Evolutionary conservation across 35 echinoderm and acorn worm species (phyloP).

Genomic region (Antedon bifida): DNA sequence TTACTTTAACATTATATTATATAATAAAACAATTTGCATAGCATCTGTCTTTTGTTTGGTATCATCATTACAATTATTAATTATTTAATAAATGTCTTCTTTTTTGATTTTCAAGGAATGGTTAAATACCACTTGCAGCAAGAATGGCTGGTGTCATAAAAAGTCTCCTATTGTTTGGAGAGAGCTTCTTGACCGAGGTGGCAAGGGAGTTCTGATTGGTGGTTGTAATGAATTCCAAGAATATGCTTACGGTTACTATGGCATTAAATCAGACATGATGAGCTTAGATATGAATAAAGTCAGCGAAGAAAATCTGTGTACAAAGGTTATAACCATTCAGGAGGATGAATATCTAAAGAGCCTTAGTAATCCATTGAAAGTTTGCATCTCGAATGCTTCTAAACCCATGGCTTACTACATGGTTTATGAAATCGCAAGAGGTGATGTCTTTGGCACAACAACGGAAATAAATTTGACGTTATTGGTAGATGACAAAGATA

Average conservation of each 20-base stretch:
- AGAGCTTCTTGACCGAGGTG: constrained; percentile 78
- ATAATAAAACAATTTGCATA: too few relatives aligned
- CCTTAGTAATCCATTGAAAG: constrained; percentile 62
- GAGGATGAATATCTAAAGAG: constrained; percentile 61
- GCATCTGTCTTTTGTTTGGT: too few relatives aligned
- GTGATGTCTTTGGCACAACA: constrained; percentile 55
- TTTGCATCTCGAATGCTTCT: constrained; percentile 86
- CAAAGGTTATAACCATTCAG: constrained; percentile 32
- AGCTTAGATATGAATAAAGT: constrained; percentile 84
- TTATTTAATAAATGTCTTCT: background rate
- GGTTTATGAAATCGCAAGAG: constrained; percentile 57
- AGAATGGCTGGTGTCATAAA: constrained; percentile 59
- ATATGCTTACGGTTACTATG: constrained; percentile 85
- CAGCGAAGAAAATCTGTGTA: constrained; percentile 62
- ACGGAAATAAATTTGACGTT: constrained; percentile 57
- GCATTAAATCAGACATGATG: constrained; percentile 48
- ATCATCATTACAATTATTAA: background rate
- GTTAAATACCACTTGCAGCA: constrained; percentile 43
- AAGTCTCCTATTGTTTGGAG: constrained; percentile 87
- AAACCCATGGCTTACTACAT: constrained; percentile 61
- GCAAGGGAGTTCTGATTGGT: constrained; percentile 72
- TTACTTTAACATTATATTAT: too few relatives aligned
- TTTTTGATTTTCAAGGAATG: constrained; percentile 41
- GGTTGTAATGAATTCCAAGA: constrained; percentile 95
- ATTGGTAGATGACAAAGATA: constrained; percentile 29